These are phyloP conservation scores for Musca vetustissima DNA, from an alignment of 1,140 invertebrate genomes.

Conservation along the genomic window DNA sequence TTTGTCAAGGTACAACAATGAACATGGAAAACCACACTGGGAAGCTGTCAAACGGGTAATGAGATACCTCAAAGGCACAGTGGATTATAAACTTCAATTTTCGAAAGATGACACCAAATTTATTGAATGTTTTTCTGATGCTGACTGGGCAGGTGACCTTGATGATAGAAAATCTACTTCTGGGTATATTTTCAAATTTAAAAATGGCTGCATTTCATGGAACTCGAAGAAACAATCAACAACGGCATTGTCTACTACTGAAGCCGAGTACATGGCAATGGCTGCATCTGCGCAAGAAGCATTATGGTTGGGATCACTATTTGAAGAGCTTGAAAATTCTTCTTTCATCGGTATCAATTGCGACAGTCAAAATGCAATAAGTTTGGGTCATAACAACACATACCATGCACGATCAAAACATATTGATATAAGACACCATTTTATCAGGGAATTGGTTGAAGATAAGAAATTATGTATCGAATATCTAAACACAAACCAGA, in stretches of 20 bases:
- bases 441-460: background rate
- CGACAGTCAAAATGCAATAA: background rate
- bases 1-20: conserved; percentile 34
- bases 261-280: conserved; percentile 49
- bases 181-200: conserved; percentile 40
- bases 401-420: background rate
- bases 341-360: background rate
- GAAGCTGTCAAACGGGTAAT: conserved; percentile 45
- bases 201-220: conserved; percentile 39
- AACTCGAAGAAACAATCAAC: conserved; percentile 41
- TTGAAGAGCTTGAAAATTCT: conserved; percentile 24
- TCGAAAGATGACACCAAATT: background rate
- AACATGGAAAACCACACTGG: conserved; percentile 41
- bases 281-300: conserved; percentile 31
- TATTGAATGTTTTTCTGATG: conserved; percentile 29
- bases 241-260: conserved; percentile 43
- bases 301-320: too few species aligned
- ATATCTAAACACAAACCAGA: background rate
- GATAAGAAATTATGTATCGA: background rate
- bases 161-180: conserved; percentile 43
- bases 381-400: conserved; percentile 7
- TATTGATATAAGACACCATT: background rate
- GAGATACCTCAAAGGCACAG: conserved; percentile 50
- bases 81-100: conserved; percentile 2
- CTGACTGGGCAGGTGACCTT: conserved; percentile 31